phyloP scores from a whole-genome alignment of 2,888 invertebrate genomes.

The Iphiclides podalirius region DNA sequence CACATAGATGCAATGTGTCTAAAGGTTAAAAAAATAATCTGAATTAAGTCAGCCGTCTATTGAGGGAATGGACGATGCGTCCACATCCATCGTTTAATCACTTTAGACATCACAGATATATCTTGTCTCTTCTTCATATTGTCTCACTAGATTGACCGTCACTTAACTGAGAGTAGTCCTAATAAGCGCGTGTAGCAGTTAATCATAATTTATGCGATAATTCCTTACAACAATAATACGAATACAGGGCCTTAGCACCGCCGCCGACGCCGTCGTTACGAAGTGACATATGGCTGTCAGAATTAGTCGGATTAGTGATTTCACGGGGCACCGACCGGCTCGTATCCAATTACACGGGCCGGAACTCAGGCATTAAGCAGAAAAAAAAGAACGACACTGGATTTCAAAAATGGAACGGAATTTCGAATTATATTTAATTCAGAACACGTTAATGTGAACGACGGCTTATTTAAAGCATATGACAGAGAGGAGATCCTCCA shows the following conservation, averaged over 20 bases:
- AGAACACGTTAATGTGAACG: conserved; percentile 42
- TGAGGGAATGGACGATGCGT: too few species aligned
- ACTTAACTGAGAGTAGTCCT: too few species aligned
- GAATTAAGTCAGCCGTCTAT: too few species aligned
- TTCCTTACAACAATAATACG: conserved; percentile 7
- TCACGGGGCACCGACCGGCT: conserved; percentile 65
- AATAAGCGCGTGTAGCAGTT: too few species aligned
- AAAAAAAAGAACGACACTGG: conserved; percentile 55
- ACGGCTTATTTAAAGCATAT: conserved; percentile 43
- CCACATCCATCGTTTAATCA: too few species aligned
- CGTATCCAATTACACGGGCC: conserved; percentile 72
- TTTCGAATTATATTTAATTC: conserved; percentile 48
- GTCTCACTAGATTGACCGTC: too few species aligned
- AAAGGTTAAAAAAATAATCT: too few species aligned
- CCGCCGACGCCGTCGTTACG: conserved; percentile 62
- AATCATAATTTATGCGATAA: conserved; percentile 5
- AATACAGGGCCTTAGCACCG: conserved; percentile 29
- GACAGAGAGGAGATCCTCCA: conserved; percentile 25
- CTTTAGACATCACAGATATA: too few species aligned
- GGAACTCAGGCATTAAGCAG: conserved; percentile 59
- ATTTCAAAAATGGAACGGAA: conserved; percentile 57
- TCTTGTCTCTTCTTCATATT: too few species aligned
- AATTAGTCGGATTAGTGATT: conserved; percentile 80
- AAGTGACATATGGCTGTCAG: conserved; percentile 78
- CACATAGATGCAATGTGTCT: too few species aligned